Percentiles rank a stretch among this genome's conserved stretches.
Conservation (phyloP, 2,113 vertebrate species). For the Serilophus lunatus region DNA sequence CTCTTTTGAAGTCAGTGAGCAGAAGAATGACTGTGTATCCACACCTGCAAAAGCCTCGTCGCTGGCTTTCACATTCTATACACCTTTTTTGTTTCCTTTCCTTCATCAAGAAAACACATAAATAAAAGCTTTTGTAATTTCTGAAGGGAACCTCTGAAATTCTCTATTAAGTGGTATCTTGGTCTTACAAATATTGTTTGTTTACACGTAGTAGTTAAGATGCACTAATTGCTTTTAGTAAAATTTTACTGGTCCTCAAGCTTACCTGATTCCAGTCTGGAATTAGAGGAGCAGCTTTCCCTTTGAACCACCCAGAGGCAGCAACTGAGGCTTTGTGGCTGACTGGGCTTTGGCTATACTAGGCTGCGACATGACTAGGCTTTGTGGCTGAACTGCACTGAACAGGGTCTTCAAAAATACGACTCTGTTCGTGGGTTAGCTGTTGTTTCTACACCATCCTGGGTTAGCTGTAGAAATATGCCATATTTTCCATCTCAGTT, state of each 20-base stretch:
- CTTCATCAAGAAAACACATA: neutral
- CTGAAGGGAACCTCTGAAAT: neutral
- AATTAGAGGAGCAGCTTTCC: neutral
- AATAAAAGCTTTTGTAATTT: neutral
- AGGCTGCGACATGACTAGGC: neutral
- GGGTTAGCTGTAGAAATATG: neutral
- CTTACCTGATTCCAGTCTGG: neutral
- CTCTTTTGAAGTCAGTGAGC: neutral
- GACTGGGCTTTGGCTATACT: neutral
- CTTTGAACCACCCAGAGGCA: neutral
- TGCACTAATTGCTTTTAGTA: neutral
- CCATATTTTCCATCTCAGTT: neutral
- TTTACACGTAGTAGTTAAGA: neutral
- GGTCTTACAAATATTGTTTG: neutral
- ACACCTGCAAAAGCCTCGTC: neutral
- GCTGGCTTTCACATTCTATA: neutral
- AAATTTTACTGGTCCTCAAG: neutral
- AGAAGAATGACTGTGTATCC: neutral
- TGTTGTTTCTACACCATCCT: neutral
- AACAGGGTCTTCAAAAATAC: neutral
- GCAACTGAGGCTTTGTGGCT: neutral
- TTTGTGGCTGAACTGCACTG: neutral
- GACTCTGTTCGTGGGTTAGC: neutral
- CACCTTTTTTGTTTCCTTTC: neutral
- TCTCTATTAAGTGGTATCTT: neutral